A percentile compares a stretch with the other conserved stretches of the same genome.
Conservation (phyloP, 1,140 invertebrate species). For the Bombus confusus region DNA sequence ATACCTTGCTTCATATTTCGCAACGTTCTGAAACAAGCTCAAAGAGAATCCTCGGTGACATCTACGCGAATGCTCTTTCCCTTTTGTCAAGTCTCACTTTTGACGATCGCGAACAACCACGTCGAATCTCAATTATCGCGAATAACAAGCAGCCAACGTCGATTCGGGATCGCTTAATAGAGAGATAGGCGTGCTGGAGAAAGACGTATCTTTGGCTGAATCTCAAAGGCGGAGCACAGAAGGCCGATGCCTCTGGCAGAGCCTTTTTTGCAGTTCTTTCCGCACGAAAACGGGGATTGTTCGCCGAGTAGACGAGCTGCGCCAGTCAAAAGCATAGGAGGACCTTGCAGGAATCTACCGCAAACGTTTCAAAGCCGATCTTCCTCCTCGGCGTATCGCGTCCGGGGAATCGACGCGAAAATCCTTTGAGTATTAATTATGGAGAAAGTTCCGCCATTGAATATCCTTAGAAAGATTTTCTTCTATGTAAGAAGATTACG, state of each 20-base stretch:
- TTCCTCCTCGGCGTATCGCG: no score
- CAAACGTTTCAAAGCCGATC: not conserved
- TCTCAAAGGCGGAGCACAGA: conserved; percentile 28
- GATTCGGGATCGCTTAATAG: conserved; percentile 22
- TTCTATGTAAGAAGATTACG: no score
- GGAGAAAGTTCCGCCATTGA: not conserved
- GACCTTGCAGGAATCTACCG: not conserved
- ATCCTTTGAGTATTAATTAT: conserved; percentile 16
- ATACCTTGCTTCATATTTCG: not conserved
- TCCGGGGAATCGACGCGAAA: not conserved
- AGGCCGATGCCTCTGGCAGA: conserved; percentile 9
- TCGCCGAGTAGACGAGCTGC: not conserved
- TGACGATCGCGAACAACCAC: not conserved
- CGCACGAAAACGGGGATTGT: conserved; percentile 36
- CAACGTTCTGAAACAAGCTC: not conserved
- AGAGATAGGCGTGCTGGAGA: not conserved
- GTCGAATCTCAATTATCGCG: not conserved
- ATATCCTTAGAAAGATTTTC: not conserved
- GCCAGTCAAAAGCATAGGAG: not conserved
- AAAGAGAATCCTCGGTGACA: not conserved
- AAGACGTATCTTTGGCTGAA: conserved; percentile 19
- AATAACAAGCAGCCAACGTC: conserved; percentile 22
- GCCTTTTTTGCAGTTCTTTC: not conserved
- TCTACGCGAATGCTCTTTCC: not conserved
- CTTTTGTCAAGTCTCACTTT: not conserved